phyloP scores from a whole-genome alignment of 2,113 vertebrate genomes.

The Halcyon senegalensis region DNA sequence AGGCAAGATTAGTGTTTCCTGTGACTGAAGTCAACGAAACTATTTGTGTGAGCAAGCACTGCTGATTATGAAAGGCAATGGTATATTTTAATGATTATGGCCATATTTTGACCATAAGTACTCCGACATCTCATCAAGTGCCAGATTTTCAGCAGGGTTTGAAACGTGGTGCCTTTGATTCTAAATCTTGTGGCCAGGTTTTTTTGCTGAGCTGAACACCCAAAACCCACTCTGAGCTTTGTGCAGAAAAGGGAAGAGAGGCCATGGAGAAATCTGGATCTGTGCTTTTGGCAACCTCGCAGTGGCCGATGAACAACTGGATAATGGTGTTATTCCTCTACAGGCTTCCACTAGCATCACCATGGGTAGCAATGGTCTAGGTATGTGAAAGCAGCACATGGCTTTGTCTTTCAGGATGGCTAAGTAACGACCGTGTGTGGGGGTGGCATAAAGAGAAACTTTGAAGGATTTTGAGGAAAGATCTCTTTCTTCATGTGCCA shows the following conservation, averaged over 20 bases:
- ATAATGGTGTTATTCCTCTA: neutral
- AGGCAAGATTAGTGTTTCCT: constrained; percentile 21
- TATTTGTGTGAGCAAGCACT: neutral
- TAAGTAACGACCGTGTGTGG: neutral
- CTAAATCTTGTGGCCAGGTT: constrained; percentile 29
- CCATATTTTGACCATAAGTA: constrained; percentile 12
- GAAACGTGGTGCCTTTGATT: neutral
- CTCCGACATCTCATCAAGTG: neutral
- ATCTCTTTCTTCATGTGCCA: neutral
- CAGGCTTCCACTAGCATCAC: neutral
- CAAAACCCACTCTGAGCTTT: neutral
- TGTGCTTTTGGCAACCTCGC: neutral
- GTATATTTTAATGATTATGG: neutral
- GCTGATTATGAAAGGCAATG: neutral
- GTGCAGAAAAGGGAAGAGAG: neutral
- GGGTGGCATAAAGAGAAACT: neutral
- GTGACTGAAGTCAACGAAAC: neutral
- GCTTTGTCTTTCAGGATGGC: neutral
- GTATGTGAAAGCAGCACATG: fast-evolving
- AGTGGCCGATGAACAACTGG: neutral
- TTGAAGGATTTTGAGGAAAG: neutral
- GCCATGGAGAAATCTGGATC: neutral
- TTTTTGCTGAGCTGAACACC: neutral
- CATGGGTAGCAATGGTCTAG: neutral
- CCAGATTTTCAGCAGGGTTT: neutral